Evolutionary conservation across 2,113 vertebrate genomes (phyloP).

Genomic region (Aptenodytes patagonicus): DNA sequence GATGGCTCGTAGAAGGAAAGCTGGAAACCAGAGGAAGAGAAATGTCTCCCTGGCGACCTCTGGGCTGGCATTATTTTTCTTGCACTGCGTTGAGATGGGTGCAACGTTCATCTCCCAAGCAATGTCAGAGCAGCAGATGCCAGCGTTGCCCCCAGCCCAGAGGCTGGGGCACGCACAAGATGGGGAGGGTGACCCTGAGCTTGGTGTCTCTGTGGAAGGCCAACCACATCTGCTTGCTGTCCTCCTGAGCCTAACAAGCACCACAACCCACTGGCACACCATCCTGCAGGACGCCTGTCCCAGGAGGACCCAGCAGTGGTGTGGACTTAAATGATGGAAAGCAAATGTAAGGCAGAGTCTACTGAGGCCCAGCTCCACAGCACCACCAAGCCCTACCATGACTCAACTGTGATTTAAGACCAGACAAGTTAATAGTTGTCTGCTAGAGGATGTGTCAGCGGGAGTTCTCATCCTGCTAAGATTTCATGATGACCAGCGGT

Average conservation of each 20-base stretch:
- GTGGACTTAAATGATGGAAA: not conserved
- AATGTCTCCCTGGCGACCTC: not conserved
- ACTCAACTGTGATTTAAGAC: not conserved
- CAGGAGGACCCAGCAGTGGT: not conserved
- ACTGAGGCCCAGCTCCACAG: not conserved
- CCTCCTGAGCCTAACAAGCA: not conserved
- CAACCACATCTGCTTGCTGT: not conserved
- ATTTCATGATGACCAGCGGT: accelerated
- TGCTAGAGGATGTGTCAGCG: not conserved
- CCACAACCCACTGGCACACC: accelerated
- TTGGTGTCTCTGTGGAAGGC: not conserved
- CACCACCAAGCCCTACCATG: not conserved
- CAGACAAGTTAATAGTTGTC: not conserved
- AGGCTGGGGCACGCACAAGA: too few species aligned
- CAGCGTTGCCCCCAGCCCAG: not conserved
- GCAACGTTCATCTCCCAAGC: not conserved
- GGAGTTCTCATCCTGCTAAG: not conserved
- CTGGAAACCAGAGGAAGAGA: slow-evolving; percentile 6
- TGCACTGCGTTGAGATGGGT: accelerated
- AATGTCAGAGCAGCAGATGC: not conserved
- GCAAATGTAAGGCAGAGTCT: not conserved
- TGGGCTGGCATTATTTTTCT: not conserved
- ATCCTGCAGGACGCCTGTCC: not conserved
- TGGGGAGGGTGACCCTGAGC: not conserved
- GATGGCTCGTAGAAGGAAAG: not conserved